Evolutionary conservation across 2,797 vertebrate species (phyloP).

Genomic region (Balearica regulorum): DNA sequence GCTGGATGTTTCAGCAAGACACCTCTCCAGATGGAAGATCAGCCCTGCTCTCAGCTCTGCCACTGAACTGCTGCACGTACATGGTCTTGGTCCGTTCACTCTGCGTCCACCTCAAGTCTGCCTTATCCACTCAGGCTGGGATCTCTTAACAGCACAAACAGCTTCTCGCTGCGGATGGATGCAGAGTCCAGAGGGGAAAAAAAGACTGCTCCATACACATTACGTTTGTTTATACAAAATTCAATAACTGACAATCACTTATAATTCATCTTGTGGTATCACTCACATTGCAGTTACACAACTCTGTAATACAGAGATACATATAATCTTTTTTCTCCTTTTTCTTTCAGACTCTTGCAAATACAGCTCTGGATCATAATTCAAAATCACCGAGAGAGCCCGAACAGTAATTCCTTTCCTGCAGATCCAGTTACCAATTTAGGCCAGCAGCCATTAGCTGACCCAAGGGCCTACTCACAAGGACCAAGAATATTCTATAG

Average conservation of each 20-base stretch:
- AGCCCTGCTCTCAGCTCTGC: not conserved
- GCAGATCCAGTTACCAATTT: not conserved
- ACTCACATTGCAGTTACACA: not conserved
- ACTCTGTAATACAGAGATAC: not conserved
- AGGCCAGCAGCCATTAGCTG: not conserved
- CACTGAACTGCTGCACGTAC: not conserved
- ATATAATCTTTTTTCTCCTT: rapidly evolving
- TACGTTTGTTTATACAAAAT: not conserved
- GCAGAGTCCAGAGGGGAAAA: not conserved
- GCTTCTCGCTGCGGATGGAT: not conserved
- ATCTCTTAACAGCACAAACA: rapidly evolving
- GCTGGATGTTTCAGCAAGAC: not conserved
- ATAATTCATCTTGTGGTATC: not conserved
- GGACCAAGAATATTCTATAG: not conserved
- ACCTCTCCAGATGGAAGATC: not conserved
- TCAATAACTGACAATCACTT: not conserved
- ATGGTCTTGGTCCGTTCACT: not conserved
- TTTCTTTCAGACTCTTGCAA: not conserved
- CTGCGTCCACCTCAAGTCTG: not conserved
- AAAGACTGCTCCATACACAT: not conserved
- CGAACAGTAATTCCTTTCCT: not conserved
- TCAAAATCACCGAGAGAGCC: not conserved
- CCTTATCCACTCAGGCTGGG: not conserved
- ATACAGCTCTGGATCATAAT: not conserved
- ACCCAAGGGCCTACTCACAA: not conserved